Conservation (phyloP, 2,113 vertebrate genomes). For the Takifugu bimaculatus region DNA sequence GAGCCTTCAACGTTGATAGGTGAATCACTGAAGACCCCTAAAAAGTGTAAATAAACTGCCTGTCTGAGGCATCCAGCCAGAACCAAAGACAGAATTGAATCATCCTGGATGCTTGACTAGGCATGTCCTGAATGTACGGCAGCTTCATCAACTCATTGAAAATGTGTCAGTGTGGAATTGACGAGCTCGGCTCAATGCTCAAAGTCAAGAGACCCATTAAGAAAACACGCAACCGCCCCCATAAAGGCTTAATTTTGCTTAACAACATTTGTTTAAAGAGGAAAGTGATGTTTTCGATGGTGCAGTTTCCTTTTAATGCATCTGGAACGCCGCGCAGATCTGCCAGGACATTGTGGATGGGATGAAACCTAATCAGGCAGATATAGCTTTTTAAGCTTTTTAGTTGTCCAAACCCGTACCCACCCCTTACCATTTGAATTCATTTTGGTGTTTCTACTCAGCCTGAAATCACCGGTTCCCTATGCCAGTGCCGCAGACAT, state of each 20-base stretch:
- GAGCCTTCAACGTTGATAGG: constrained; percentile 27
- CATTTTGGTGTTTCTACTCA: constrained; percentile 57
- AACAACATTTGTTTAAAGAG: no score
- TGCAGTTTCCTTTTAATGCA: constrained; percentile 13
- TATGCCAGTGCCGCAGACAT: constrained; percentile 33
- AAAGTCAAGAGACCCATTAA: not conserved
- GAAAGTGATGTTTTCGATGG: not conserved
- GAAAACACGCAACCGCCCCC: constrained; percentile 1
- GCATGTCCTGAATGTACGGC: constrained; percentile 17
- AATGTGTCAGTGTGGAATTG: not conserved
- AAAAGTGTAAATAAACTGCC: constrained; percentile 21
- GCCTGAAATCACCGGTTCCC: constrained; percentile 49
- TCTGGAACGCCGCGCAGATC: constrained; percentile 24
- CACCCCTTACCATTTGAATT: constrained; percentile 33
- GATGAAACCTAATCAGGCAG: constrained; percentile 63
- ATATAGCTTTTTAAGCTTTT: constrained; percentile 59
- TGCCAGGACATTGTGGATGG: constrained; percentile 16
- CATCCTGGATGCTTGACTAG: constrained; percentile 24
- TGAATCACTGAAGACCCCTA: constrained; percentile 26
- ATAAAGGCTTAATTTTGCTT: constrained; percentile 6
- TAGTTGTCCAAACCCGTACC: constrained; percentile 29
- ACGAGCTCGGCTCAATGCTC: not conserved
- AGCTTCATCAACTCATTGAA: not conserved
- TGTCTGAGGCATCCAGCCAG: constrained; percentile 13
- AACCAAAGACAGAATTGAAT: constrained; percentile 22